A percentile compares a stretch with the other conserved stretches of the same genome.
Evolutionary conservation across 2,113 vertebrate genomes (phyloP).

Genomic region (Zosterops hypoxanthus): DNA sequence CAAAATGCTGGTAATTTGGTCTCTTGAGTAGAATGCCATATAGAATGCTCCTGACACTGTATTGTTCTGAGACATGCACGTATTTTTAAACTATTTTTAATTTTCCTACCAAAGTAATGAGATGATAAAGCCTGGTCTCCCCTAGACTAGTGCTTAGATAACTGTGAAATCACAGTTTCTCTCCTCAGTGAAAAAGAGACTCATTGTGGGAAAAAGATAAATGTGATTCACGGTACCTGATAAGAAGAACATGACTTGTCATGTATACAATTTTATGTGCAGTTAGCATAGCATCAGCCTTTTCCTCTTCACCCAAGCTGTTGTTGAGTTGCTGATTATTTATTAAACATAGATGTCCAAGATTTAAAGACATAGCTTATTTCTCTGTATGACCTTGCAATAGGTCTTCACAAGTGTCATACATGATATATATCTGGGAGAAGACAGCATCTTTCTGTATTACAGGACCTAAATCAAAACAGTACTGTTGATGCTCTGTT

Average conservation of each 20-base stretch:
- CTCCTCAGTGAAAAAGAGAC: background rate
- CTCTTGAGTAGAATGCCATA: background rate
- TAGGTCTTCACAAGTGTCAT: background rate
- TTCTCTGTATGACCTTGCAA: background rate
- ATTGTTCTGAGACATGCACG: background rate
- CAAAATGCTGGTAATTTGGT: background rate
- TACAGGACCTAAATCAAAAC: background rate
- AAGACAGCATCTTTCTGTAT: background rate
- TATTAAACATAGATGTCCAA: background rate
- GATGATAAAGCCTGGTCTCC: background rate
- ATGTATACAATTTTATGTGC: background rate
- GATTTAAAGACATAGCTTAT: background rate
- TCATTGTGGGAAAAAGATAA: background rate
- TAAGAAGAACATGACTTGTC: background rate
- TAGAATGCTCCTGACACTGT: background rate
- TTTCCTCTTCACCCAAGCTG: background rate
- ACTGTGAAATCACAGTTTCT: background rate
- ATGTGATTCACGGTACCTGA: background rate
- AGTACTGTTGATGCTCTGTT: background rate
- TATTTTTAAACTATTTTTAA: background rate
- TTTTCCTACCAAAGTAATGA: background rate
- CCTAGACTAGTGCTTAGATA: background rate
- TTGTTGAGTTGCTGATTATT: background rate
- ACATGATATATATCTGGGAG: background rate
- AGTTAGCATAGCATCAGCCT: background rate